These are phyloP conservation scores for Lepas anatifera DNA, from an alignment of 2,888 invertebrate species.

Conservation along the genomic window DNA sequence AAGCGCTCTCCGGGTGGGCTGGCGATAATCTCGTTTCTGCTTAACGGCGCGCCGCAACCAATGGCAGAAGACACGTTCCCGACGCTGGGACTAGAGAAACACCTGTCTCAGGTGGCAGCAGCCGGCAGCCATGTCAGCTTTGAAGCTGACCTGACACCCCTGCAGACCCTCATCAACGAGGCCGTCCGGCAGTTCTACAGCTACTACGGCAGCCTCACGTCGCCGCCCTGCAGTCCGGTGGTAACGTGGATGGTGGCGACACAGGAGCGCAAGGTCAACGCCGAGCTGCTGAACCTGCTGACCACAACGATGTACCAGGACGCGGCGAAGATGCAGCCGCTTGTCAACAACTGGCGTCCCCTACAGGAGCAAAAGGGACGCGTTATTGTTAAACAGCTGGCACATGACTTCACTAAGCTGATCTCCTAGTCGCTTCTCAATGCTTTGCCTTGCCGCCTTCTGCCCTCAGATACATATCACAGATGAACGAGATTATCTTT, in stretches of 20 bases:
- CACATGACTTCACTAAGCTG: too few species aligned
- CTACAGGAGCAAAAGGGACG: neutral
- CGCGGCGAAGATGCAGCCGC: neutral
- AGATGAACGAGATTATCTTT: too few species aligned
- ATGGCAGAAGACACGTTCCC: neutral
- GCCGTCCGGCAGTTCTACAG: neutral
- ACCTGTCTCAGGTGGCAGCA: neutral
- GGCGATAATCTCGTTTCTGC: neutral
- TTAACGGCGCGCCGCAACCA: neutral
- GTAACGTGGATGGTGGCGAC: neutral
- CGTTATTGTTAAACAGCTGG: neutral
- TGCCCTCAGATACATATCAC: too few species aligned
- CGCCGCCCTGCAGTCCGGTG: conserved; percentile 2
- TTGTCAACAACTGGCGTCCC: conserved; percentile 4
- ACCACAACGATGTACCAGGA: neutral
- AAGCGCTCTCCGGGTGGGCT: neutral
- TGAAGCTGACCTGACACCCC: neutral
- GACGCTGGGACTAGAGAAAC: neutral
- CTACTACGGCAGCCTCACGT: conserved; percentile 6
- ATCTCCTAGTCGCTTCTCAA: too few species aligned
- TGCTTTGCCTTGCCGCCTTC: too few species aligned
- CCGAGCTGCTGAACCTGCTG: neutral
- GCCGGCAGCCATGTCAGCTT: neutral
- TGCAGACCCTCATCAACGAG: neutral
- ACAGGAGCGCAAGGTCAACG: neutral